Conservation (phyloP, 2,888 invertebrate genomes). For the Harpagoxenus sublaevis region DNA sequence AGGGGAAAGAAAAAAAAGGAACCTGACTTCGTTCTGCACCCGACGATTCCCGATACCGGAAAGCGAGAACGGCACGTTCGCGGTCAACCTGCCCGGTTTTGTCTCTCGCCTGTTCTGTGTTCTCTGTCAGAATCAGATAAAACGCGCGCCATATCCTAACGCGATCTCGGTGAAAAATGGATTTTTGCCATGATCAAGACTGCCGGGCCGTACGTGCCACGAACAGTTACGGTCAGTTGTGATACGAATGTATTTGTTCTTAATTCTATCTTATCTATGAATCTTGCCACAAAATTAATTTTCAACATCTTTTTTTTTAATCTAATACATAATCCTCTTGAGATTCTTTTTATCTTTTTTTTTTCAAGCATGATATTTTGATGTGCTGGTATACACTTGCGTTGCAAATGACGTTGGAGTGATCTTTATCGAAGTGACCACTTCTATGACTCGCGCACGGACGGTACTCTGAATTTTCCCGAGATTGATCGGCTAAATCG, state of each 20-base stretch:
- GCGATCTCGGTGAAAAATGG: constrained; percentile 68
- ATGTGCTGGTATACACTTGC: not conserved
- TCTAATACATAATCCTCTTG: not conserved
- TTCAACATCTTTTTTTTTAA: not conserved
- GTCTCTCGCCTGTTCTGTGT: constrained; percentile 52
- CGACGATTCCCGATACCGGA: constrained; percentile 73
- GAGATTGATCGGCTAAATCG: constrained; percentile 54
- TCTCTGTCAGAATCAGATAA: constrained; percentile 71
- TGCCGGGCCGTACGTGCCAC: constrained; percentile 52
- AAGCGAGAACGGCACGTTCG: constrained; percentile 66
- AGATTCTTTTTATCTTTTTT: not conserved
- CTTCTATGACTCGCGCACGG: constrained; percentile 27
- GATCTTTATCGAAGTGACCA: constrained; percentile 41
- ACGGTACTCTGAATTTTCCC: constrained; percentile 34
- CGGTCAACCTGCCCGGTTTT: constrained; percentile 58
- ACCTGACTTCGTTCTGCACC: constrained; percentile 63
- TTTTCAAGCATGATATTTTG: constrained; percentile 10
- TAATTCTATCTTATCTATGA: not conserved
- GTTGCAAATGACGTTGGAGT: constrained; percentile 26
- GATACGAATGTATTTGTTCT: constrained; percentile 7
- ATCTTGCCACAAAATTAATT: not conserved
- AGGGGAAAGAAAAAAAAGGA: not conserved
- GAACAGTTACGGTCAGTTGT: constrained; percentile 65
- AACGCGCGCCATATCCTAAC: constrained; percentile 51
- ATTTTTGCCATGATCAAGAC: constrained; percentile 54